phyloP scores from a whole-genome alignment of 2,113 vertebrate genomes.

The Passerina amoena region DNA sequence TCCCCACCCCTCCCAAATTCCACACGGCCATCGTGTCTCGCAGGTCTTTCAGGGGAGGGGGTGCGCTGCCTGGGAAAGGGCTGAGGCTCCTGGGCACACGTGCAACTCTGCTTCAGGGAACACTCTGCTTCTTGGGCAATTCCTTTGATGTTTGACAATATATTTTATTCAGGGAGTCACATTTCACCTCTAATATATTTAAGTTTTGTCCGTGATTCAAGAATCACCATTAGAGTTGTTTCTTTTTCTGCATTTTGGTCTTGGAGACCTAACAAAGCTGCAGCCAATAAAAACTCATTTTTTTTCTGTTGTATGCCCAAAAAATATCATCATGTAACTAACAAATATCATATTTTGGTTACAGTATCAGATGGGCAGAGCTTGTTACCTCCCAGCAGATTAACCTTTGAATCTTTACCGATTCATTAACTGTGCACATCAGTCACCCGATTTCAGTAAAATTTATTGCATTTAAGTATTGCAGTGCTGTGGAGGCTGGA shows the following conservation, averaged over 20 bases:
- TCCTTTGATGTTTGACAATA: constrained; percentile 61
- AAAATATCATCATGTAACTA: constrained; percentile 82
- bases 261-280: constrained; percentile 73
- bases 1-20: not conserved
- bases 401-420: constrained; percentile 77
- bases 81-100: not conserved
- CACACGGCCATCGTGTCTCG: rapidly evolving
- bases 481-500: constrained; percentile 65
- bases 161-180: constrained; percentile 66
- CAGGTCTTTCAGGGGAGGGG: not conserved
- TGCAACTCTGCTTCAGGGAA: constrained; percentile 53
- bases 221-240: constrained; percentile 70
- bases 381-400: constrained; percentile 78
- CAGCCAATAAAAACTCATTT: constrained; percentile 80
- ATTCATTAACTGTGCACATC: constrained; percentile 78
- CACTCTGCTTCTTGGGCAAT: constrained; percentile 37
- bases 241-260: constrained; percentile 73
- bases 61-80: not conserved
- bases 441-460: constrained; percentile 65
- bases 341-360: constrained; percentile 80
- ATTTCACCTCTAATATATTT: constrained; percentile 72
- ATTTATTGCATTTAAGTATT: constrained; percentile 78
- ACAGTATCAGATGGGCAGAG: constrained; percentile 78
- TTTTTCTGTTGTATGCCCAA: constrained; percentile 78
- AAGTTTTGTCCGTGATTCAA: constrained; percentile 73